Conservation (phyloP, 2,113 vertebrate genomes). For the Eulemur macaco region DNA sequence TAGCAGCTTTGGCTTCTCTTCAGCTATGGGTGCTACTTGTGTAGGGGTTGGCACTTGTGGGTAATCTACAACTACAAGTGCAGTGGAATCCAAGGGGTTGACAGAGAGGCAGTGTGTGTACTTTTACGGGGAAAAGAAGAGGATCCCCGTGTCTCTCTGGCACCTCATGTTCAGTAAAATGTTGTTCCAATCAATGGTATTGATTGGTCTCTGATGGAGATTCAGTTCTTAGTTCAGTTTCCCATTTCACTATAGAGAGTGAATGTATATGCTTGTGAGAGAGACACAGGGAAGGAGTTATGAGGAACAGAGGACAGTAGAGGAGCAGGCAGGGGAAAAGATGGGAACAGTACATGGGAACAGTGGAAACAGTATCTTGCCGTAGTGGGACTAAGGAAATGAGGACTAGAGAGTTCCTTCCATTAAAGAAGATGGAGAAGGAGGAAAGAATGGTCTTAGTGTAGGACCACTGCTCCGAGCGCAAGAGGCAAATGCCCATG, state of each 20-base stretch:
- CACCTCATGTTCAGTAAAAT: conserved; percentile 62
- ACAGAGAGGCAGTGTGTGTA: background rate
- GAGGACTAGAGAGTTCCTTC: background rate
- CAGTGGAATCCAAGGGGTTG: background rate
- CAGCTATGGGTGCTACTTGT: background rate
- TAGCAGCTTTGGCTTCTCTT: background rate
- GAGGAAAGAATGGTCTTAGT: background rate
- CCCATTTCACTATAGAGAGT: background rate
- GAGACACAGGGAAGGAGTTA: background rate
- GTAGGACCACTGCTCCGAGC: background rate
- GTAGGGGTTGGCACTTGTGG: background rate
- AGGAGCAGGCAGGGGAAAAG: background rate
- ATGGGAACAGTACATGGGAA: background rate
- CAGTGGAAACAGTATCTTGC: background rate
- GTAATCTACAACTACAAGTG: background rate
- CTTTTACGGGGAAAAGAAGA: background rate
- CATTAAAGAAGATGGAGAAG: background rate
- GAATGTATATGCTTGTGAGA: background rate
- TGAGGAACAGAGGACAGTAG: background rate
- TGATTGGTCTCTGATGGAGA: conserved; percentile 50
- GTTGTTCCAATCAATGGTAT: conserved; percentile 39
- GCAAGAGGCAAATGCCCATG: background rate
- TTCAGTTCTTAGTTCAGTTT: conserved; percentile 60
- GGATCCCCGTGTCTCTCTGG: conserved; percentile 16
- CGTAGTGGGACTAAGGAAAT: background rate